Evolutionary conservation across 1,140 invertebrate genomes (phyloP).

Genomic region (Drosophila obscura): DNA sequence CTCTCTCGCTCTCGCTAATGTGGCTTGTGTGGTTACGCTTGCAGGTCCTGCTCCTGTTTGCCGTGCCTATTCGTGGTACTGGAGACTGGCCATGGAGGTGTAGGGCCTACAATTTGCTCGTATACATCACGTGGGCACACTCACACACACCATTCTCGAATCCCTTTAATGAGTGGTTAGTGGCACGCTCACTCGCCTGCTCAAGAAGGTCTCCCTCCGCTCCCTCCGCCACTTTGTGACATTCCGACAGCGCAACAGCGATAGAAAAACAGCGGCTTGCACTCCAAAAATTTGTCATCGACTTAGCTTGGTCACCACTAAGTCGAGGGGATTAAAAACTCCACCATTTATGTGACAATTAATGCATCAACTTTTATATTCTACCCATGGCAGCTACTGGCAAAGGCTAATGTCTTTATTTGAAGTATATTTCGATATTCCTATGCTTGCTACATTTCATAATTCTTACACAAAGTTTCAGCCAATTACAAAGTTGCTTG

Average conservation of each 20-base stretch:
- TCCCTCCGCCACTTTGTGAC: background rate
- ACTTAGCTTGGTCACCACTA: background rate
- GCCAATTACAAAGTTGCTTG: no score
- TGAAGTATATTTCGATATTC: no score
- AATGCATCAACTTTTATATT: constrained; percentile 8
- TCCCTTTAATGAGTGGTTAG: constrained; percentile 64
- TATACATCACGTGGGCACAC: constrained; percentile 36
- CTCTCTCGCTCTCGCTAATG: no score
- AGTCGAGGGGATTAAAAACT: no score
- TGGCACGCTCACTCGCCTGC: constrained; percentile 26
- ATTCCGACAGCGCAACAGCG: constrained; percentile 3
- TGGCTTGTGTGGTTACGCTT: no score
- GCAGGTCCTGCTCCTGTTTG: no score
- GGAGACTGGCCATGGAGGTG: constrained; percentile 2
- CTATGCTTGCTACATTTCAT: no score
- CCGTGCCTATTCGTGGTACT: constrained; percentile 1
- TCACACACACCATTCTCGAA: constrained; percentile 12
- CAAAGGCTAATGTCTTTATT: no score
- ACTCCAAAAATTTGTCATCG: constrained; percentile 10
- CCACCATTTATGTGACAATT: constrained; percentile 11
- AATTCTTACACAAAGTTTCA: no score
- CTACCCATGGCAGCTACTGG: no score
- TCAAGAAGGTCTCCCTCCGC: constrained; percentile 6
- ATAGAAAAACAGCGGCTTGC: background rate
- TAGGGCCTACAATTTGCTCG: constrained; percentile 51